Evolutionary conservation across 2,113 vertebrate species (phyloP).

Genomic region (Connochaetes taurinus): DNA sequence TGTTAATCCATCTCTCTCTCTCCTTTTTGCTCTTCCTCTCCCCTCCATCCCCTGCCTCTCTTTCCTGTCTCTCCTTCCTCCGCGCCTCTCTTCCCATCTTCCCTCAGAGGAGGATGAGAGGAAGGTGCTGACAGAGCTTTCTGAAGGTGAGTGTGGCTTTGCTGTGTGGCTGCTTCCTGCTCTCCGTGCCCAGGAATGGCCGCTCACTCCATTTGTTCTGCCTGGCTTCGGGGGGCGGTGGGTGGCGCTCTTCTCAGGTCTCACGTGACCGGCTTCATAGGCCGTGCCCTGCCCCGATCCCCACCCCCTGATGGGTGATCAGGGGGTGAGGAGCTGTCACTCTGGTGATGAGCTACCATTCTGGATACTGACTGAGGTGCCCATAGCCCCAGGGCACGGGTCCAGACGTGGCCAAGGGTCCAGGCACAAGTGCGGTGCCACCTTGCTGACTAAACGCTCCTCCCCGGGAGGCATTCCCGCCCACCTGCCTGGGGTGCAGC

Average conservation of each 20-base stretch:
- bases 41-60: not conserved
- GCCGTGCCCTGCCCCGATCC: not conserved
- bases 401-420: not conserved
- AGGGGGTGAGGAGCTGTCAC: not conserved
- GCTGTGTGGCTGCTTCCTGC: not conserved
- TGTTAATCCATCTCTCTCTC: slow-evolving; percentile 50
- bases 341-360: not conserved
- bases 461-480: rapidly evolving
- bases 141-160: slow-evolving; percentile 45
- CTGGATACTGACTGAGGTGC: not conserved
- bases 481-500: not conserved
- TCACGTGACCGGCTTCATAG: not conserved
- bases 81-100: slow-evolving; percentile 55
- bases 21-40: slow-evolving; percentile 46
- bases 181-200: not conserved
- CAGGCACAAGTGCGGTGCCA: not conserved
- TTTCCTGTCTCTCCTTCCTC: slow-evolving; percentile 15
- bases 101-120: slow-evolving; percentile 63
- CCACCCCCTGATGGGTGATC: not conserved
- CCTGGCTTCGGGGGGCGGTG: not conserved
- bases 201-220: not conserved
- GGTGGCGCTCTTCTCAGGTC: not conserved
- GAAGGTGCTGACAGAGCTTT: not conserved
- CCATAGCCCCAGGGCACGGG: not conserved
- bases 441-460: not conserved